phyloP scores from a whole-genome alignment of 2,797 vertebrate genomes.

The Sebastes itinus region DNA sequence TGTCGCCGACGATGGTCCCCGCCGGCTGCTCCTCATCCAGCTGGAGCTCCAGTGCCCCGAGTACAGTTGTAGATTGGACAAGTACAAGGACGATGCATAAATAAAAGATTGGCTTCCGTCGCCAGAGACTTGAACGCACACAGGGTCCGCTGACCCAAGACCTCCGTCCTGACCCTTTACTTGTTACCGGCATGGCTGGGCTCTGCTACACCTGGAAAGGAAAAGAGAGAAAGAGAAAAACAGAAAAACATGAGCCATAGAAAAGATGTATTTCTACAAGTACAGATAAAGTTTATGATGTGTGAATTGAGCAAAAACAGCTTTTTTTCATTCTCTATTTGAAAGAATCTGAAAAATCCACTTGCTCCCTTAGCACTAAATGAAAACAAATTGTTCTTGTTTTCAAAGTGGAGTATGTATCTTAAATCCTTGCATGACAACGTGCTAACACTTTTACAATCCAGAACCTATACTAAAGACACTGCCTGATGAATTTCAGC shows the following conservation, averaged over 20 bases:
- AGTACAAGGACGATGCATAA: slow-evolving; percentile 64
- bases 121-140: slow-evolving; percentile 46
- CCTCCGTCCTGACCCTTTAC: slow-evolving; percentile 71
- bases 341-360: slow-evolving; percentile 28
- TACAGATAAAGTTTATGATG: slow-evolving; percentile 7
- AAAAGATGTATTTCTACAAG: background rate
- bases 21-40: slow-evolving; percentile 95
- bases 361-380: slow-evolving; percentile 13
- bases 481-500: slow-evolving; percentile 41
- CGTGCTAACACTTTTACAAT: slow-evolving; percentile 57
- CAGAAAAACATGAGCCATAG: slow-evolving; percentile 19
- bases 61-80: slow-evolving; percentile 71
- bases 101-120: slow-evolving; percentile 59
- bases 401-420: slow-evolving; percentile 10
- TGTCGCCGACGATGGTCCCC: slow-evolving; percentile 95
- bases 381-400: slow-evolving; percentile 22
- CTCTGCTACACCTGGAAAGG: slow-evolving; percentile 77
- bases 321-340: background rate
- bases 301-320: slow-evolving; percentile 4
- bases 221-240: background rate
- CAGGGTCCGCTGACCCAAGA: slow-evolving; percentile 55
- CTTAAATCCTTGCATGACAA: slow-evolving; percentile 54
- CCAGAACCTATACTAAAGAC: slow-evolving; percentile 52
- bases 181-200: slow-evolving; percentile 78
- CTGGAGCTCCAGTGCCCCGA: slow-evolving; percentile 89